Base-by-base conservation (phyloP, 2,888 invertebrate species). In the Rutpela maculata region DNA sequence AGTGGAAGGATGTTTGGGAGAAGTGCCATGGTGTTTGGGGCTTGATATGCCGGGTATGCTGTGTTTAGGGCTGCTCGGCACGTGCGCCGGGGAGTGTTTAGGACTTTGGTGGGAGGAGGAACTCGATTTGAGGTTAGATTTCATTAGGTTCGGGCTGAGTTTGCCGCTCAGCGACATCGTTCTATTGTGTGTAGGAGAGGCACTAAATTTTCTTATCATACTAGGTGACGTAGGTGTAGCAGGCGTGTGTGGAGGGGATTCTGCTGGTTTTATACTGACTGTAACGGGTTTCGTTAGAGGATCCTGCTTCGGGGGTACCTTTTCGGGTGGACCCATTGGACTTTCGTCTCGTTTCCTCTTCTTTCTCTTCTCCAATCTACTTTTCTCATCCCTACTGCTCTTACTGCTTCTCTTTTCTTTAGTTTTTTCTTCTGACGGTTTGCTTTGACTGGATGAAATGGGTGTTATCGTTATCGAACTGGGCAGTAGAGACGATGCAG, bases 391-490 rank as follows among this genome's bases (percentile, higher is more conserved):
- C 35, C 80, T 78, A 26, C 79, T 77, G 55, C 82, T 81, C 65
- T 80, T 79, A 43, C 82, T 80, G 68, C 82, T 83, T 38, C 70
- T 89, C 88, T 71, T 82, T 79, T 77, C 74, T 80, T 82, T 74
- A 78, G 78, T 6, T 79, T 81, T 81, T 90, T 82, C 82, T 60
- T 83, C 82, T 17, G 75, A 75, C 91, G 88, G 87, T 93, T 93
- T 9, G 92, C 90, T 1, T 91, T 91, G 0, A 12, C 59, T 57
- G 1, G 77, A 59, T 6, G 93, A 92, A 57, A 97, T 96, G 3
- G 97, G 95, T 0, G 97, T 97, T 74, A 97, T 97, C 0, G 97
- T 97, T 76, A 97, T 96, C 0, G 96, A 96, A 85, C 95, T 95
- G 11, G 96, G 94, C 35, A 95, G 88, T 6, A 92, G 92, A 9